phyloP scores from a whole-genome alignment of 53 echinoderm and acorn worm species.

The Temnopleurus reevesii region DNA sequence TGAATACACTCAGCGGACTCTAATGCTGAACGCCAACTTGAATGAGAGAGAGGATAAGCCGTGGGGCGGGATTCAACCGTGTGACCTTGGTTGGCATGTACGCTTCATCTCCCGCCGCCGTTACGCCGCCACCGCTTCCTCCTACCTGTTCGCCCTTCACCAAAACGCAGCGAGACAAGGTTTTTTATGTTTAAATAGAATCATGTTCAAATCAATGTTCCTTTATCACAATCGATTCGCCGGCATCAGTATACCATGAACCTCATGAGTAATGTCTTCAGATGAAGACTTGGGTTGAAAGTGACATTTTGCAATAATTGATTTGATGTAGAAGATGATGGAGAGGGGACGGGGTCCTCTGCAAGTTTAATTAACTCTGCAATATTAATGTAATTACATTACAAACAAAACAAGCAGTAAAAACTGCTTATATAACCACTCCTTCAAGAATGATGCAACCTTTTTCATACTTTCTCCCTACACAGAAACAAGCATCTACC shows the following conservation, averaged over 20 bases:
- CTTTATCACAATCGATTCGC: no score
- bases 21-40: constrained; percentile 19
- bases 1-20: constrained; percentile 1
- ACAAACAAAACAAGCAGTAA: no score
- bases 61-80: neutral
- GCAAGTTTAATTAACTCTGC: no score
- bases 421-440: no score
- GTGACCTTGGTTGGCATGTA: constrained; percentile 13
- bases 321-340: neutral
- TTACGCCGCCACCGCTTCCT: neutral
- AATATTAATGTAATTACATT: no score
- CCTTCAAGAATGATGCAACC: no score
- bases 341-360: neutral
- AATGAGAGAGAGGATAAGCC: neutral
- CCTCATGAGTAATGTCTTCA: neutral
- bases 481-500: no score
- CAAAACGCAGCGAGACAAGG: neutral
- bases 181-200: neutral
- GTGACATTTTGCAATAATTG: neutral
- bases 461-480: no score
- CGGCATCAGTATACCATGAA: no score
- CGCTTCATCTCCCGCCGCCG: neutral
- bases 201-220: constrained; percentile 29
- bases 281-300: neutral
- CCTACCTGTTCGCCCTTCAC: neutral